Evolutionary conservation across 2,113 vertebrate genomes (phyloP), one percentile per base, ranked within the genome.

Genomic region (Lophius piscatorius): DNA sequence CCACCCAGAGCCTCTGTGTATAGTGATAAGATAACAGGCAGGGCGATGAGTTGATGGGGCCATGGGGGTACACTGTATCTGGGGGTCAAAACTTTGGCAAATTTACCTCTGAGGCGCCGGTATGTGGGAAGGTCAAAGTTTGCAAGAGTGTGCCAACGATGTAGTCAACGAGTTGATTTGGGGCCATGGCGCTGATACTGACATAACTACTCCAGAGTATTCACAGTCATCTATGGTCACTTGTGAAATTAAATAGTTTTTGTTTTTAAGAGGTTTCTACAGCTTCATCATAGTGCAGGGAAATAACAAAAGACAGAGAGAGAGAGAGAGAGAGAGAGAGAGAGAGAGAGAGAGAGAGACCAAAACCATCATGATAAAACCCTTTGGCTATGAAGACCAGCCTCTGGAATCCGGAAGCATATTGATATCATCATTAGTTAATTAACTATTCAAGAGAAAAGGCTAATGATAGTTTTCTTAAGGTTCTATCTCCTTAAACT

Each of bases 1-100:
- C 63, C 61, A 65, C 61, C 28, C 48, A 21, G 58, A 69, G 59
- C 70, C 17, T 70, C 34, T 85, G 85, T 89, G 79, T 78, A 84
- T 82, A 62, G 59, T 81, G 86, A 84, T 86, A 88, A 89, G 85
- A 89, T 89, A 87, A 87, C 69, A 45, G 26, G 59, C 77, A 56
- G 84, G 74, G 70, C 70, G 18, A 48, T 81, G 82, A 74, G 87
- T 87, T 87, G 76, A 76, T 63, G 65, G 39, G 79, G 84, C 72
- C 74, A 46, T 28, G 20, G 74, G 66, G 71, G 57, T 78, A 63
- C 49, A 26, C 20, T 65, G 39, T 82, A 85, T 80, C 78, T 61
- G 40, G 34, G 63, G 78, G 73, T 84, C 74, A 80, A 76, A 74
- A 74, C 59, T 47, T 55, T 78, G 49, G 65, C 59, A 76, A 82